A percentile compares a stretch with the other conserved stretches of the same genome.
Conservation (phyloP, 2,113 vertebrate species). For the Cavia porcellus region DNA sequence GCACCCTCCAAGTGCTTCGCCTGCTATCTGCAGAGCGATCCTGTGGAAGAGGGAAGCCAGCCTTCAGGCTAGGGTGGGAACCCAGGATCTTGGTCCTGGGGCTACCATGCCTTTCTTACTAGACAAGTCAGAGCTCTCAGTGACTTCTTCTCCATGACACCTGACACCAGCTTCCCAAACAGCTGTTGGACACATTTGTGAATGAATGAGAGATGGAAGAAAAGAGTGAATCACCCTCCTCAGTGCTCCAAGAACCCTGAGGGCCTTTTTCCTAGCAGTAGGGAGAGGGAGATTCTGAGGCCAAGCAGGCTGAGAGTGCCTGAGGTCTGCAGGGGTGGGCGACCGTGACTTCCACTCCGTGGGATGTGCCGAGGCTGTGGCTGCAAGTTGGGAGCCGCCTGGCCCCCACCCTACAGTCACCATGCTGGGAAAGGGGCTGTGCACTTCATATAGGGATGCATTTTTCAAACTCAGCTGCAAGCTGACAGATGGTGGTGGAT, state of each 20-base stretch:
- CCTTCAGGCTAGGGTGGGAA: not conserved
- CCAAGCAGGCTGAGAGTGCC: not conserved
- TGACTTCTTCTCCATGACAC: not conserved
- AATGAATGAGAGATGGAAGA: not conserved
- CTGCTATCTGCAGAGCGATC: not conserved
- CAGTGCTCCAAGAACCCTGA: not conserved
- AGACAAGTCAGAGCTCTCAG: not conserved
- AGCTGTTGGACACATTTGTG: not conserved
- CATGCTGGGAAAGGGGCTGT: not conserved
- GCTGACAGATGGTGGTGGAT: constrained; percentile 47
- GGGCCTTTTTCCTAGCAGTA: not conserved
- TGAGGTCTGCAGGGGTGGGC: too few species aligned
- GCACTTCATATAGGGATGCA: not conserved
- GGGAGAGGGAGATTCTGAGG: not conserved
- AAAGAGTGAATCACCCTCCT: not conserved
- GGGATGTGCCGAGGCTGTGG: not conserved
- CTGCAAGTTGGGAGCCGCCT: not conserved
- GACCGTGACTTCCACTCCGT: not conserved
- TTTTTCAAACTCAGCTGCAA: constrained; percentile 53
- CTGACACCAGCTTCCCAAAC: not conserved
- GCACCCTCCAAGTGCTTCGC: not conserved
- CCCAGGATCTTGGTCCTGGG: not conserved
- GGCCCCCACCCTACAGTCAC: not conserved
- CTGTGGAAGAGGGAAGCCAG: not conserved
- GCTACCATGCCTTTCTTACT: not conserved